Evolutionary conservation across 2,888 invertebrate species (phyloP).

Genomic region (Miltochrista miniata): DNA sequence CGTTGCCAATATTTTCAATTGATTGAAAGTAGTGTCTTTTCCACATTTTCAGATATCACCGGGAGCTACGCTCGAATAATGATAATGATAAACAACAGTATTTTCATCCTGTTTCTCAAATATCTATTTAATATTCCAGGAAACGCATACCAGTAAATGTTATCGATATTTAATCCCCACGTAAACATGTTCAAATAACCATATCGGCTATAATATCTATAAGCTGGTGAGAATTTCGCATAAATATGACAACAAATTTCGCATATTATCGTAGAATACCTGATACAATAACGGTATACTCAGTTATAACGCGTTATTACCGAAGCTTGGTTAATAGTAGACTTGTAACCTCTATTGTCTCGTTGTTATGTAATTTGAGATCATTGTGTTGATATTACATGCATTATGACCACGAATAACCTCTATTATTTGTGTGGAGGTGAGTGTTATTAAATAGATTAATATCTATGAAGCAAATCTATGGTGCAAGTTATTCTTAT

Average conservation of each 20-base stretch:
- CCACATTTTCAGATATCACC: no score
- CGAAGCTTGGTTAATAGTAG: constrained; percentile 27
- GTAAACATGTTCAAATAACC: not conserved
- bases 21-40: no score
- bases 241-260: no score
- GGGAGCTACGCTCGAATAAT: no score
- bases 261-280: no score
- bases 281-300: constrained; percentile 10
- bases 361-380: constrained; percentile 37
- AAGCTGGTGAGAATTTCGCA: not conserved
- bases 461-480: not conserved
- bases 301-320: constrained; percentile 26
- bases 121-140: not conserved
- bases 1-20: no score
- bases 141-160: not conserved
- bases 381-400: constrained; percentile 36
- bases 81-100: no score
- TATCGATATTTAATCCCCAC: not conserved
- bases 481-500: no score
- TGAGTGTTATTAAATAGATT: constrained; percentile 12
- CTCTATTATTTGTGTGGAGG: not conserved
- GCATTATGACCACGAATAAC: constrained; percentile 8
- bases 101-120: no score
- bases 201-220: not conserved
- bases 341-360: constrained; percentile 34